A percentile compares a stretch with the other conserved stretches of the same genome.
Evolutionary conservation across 2,797 vertebrate genomes (phyloP).

Genomic region (Nyctibius grandis): DNA sequence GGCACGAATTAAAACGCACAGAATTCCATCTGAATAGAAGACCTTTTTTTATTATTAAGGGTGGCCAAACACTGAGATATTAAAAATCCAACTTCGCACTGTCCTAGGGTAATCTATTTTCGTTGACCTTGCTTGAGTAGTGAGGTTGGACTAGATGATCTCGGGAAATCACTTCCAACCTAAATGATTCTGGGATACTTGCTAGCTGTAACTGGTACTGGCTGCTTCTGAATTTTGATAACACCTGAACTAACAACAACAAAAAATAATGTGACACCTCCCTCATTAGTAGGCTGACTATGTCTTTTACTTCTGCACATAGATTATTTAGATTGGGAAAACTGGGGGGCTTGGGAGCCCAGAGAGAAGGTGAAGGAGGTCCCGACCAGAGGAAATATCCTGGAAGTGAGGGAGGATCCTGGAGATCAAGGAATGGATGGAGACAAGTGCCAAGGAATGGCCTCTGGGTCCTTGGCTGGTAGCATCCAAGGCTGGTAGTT

Average conservation of each 20-base stretch:
- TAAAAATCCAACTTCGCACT: not conserved
- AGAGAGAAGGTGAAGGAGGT: not conserved
- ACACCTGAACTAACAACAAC: not conserved
- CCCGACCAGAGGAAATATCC: not conserved
- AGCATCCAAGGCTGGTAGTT: not conserved
- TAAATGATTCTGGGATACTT: not conserved
- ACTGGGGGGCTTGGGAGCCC: not conserved
- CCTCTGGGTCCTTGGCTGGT: not conserved
- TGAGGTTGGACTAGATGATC: not conserved
- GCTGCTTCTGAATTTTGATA: not conserved
- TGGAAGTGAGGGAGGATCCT: not conserved
- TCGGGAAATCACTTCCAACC: not conserved
- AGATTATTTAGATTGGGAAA: not conserved
- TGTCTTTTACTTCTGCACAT: not conserved
- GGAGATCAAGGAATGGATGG: not conserved
- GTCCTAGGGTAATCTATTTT: not conserved
- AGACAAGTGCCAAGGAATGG: not conserved
- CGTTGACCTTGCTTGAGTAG: not conserved
- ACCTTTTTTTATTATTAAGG: not conserved
- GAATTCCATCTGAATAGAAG: not conserved
- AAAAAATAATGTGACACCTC: not conserved
- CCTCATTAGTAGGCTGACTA: not conserved
- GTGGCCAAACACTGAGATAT: not conserved
- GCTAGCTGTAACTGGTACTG: not conserved
- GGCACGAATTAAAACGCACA: not conserved